Conservation (phyloP, 2,113 vertebrate genomes). For the Zosterops borbonicus region DNA sequence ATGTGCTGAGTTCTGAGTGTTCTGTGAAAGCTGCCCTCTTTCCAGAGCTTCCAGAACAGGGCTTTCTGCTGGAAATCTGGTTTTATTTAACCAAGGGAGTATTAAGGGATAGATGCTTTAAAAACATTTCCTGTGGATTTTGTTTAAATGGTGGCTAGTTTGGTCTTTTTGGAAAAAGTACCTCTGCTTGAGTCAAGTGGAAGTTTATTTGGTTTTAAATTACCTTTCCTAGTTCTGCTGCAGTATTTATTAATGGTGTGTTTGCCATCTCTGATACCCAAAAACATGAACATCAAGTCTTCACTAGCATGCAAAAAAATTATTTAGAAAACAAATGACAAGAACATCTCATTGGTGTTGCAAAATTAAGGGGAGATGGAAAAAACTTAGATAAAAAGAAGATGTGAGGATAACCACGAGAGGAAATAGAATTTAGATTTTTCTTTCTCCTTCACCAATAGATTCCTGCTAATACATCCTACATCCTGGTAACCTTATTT, state of each 20-base stretch:
- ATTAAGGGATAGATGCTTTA: background rate
- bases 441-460: background rate
- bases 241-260: background rate
- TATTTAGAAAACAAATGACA: background rate
- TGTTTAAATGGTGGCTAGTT: background rate
- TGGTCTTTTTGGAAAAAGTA: background rate
- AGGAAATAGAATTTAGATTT: background rate
- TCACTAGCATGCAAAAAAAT: background rate
- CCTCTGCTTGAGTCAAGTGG: background rate
- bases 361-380: background rate
- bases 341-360: background rate
- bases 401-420: background rate
- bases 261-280: background rate
- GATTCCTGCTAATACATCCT: background rate
- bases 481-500: conserved; percentile 34
- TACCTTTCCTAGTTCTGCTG: background rate
- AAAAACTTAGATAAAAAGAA: background rate
- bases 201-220: background rate
- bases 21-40: background rate
- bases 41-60: background rate
- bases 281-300: background rate
- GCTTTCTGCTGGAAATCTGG: background rate
- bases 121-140: background rate
- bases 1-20: background rate
- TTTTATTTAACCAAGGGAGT: background rate